Percentiles rank a stretch among this genome's conserved stretches.
These are phyloP conservation scores for Tenthredo distinguenda DNA, from an alignment of 2,888 invertebrate genomes.

Conservation along the genomic window DNA sequence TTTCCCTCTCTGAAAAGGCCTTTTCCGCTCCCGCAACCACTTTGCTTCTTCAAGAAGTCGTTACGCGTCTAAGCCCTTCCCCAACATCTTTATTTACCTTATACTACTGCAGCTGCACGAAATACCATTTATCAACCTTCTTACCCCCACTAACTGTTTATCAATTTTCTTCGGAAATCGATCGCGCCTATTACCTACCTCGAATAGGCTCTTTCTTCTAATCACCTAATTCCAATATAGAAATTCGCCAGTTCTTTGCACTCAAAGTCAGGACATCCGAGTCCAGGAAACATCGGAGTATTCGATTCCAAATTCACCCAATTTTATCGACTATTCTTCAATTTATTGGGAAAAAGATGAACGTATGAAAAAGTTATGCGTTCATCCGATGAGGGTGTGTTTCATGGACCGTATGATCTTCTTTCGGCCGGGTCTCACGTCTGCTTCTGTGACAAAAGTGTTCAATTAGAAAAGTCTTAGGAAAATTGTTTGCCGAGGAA, in stretches of 20 bases:
- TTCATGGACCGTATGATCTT: background rate
- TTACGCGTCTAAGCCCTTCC: conserved; percentile 1
- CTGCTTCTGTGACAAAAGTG: too few relatives aligned
- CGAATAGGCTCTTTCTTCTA: background rate
- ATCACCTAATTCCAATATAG: background rate
- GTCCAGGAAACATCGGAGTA: too few relatives aligned
- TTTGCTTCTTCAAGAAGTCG: conserved; percentile 27
- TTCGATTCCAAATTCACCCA: background rate
- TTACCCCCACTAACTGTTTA: background rate
- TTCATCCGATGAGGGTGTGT: background rate
- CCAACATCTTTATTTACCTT: conserved; percentile 31
- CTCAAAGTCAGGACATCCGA: too few relatives aligned
- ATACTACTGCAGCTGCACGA: background rate
- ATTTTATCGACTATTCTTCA: background rate
- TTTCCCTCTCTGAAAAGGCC: conserved; percentile 37
- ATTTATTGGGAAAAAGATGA: background rate
- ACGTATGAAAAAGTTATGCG: background rate
- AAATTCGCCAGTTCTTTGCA: background rate
- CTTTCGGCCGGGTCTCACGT: too few relatives aligned
- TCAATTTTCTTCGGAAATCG: background rate
- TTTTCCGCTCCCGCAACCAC: conserved; percentile 24
- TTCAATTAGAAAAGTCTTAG: too few relatives aligned
- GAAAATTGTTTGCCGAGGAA: too few relatives aligned
- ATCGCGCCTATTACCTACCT: background rate
- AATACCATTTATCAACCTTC: background rate